These are phyloP conservation scores for Pavo muticus DNA, from an alignment of 2,113 vertebrate genomes.

Conservation along the genomic window DNA sequence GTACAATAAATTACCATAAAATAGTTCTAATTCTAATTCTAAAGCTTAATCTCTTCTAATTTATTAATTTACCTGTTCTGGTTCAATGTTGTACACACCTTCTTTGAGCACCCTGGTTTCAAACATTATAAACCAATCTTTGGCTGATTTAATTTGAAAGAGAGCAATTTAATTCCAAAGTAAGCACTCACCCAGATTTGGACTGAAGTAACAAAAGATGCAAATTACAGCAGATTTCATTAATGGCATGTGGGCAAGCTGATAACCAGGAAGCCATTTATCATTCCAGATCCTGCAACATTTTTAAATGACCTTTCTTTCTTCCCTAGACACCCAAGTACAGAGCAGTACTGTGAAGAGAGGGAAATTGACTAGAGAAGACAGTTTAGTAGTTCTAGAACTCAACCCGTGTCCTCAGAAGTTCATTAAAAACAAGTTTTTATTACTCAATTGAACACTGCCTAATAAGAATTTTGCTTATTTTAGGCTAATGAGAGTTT, in stretches of 20 bases:
- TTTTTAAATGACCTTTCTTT: conserved; percentile 43
- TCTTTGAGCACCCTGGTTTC: not conserved
- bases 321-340: not conserved
- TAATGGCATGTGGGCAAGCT: not conserved
- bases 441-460: conserved; percentile 69
- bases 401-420: conserved; percentile 61
- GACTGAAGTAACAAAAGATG: not conserved
- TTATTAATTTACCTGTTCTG: not conserved
- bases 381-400: conserved; percentile 44
- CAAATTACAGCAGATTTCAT: not conserved
- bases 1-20: not conserved
- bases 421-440: conserved; percentile 72
- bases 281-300: conserved; percentile 17
- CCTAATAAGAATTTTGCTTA: conserved; percentile 67
- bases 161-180: not conserved
- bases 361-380: conserved; percentile 43
- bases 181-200: not conserved
- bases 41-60: not conserved
- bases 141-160: not conserved
- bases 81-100: not conserved
- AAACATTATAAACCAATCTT: not conserved
- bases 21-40: not conserved
- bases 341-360: conserved; percentile 42
- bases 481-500: conserved; percentile 78
- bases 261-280: conserved; percentile 49